Evolutionary conservation across 2,888 invertebrate species (phyloP).

Genomic region (Drosophila imparisetae): DNA sequence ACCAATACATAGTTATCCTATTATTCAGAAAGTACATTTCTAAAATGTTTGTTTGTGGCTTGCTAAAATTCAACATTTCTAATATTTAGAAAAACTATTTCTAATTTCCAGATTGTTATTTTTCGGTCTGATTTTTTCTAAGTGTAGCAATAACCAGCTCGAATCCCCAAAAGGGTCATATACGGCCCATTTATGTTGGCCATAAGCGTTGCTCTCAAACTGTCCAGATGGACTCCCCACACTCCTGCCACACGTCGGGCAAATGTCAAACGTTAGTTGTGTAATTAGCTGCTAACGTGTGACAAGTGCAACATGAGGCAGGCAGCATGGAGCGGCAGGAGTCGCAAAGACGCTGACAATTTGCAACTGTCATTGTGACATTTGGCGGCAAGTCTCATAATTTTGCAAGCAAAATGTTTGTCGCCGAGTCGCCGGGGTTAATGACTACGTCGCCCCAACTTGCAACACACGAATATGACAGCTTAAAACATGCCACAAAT

Average conservation of each 20-base stretch:
- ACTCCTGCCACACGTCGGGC: constrained; percentile 30
- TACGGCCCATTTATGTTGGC: constrained; percentile 10
- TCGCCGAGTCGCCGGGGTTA: constrained; percentile 48
- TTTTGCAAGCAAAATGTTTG: constrained; percentile 27
- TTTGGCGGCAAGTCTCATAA: constrained; percentile 60
- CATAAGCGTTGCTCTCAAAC: constrained; percentile 50
- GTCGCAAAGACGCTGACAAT: constrained; percentile 64
- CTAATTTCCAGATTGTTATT: too few relatives aligned
- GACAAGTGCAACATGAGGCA: constrained; percentile 31
- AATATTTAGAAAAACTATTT: not conserved
- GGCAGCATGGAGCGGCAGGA: constrained; percentile 9
- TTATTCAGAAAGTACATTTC: not conserved
- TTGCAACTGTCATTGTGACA: constrained; percentile 79
- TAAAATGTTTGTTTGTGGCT: too few relatives aligned
- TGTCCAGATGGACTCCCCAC: constrained; percentile 48
- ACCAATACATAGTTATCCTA: too few relatives aligned
- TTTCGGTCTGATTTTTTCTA: not conserved
- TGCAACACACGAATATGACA: constrained; percentile 29
- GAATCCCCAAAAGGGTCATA: constrained; percentile 21
- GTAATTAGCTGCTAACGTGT: constrained; percentile 71
- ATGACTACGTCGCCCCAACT: constrained; percentile 59
- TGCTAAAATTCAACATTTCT: too few relatives aligned
- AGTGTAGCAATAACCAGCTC: not conserved
- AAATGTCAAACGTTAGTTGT: constrained; percentile 77
- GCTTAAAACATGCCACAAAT: constrained; percentile 10